Evolutionary conservation across 2,113 vertebrate species (phyloP), one percentile per base, ranked within the genome.

Genomic region (Butorides virescens): DNA sequence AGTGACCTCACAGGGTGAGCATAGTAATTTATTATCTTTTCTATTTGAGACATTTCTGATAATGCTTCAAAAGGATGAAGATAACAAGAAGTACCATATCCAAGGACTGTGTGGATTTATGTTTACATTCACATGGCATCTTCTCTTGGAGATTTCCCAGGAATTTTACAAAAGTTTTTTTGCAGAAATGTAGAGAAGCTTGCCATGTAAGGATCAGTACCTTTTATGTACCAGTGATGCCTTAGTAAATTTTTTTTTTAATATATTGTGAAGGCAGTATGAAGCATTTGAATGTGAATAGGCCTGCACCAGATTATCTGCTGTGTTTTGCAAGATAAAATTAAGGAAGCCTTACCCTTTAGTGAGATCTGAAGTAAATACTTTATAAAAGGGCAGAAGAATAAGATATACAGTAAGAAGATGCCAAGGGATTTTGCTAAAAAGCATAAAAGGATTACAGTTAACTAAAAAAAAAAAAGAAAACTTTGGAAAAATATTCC

Each of bases 351-450:
- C 9, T 92, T 87, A 89, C 27, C 44, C 17, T 87, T 92, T 71
- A 86, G 61, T 58, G 39, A 92, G 52, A 78, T 55, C 47, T 84
- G 72, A 88, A 92, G 27, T 76, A 93, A 96, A 93, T 79, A 62
- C 20, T 70, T 80, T 34, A 53, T 62, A 21, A 92, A 94, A 93
- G 59, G 68, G 61, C 47, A 96, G 59, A 70, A 90, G n/a, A 92
- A 71, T 42, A 92, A 68, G 50, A 81, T 71, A 71, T 17, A 25
- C 32, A 42, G 61, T n/a, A 78, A 87, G 65, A 88, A 95, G 75
- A 10, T 84, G 37, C 42, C 9, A 8, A 39, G 16, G 25, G 23
- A 80, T 88, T 94, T 84, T 70, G 15, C 34, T 79, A 44, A 90
- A 91, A 75, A 82, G 13, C 25, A 56, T 52, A 17, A 52, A 86